Base-by-base conservation (phyloP, 2,797 vertebrate species). In the Gymnothorax reevesii region DNA sequence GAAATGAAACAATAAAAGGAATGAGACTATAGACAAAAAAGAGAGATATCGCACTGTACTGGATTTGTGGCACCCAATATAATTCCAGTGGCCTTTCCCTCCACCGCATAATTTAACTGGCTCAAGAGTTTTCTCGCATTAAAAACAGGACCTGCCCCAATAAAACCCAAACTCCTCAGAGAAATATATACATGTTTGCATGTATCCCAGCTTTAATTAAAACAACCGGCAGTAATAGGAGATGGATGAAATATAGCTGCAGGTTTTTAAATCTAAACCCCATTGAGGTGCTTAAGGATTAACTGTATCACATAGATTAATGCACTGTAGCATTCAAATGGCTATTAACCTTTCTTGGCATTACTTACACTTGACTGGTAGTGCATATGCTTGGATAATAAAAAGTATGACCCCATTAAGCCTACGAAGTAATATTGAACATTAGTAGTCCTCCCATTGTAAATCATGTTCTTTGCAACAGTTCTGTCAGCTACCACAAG, bases 71-170 rank as follows among this genome's bases (percentile, higher is more conserved):
- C 87, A 87, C 73, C 73, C 88, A 87, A 88, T 87, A 69, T 69
- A 59, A 84, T 87, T 88, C 88, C 71, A 64, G 79, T 85, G 64
- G 87, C 88, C 88, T 89, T 84, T 54, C 10, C 62, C 69, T 75
- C 54, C 75, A 86, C 86, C 88, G 88, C 88, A 88, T 91, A 88
- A 86, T 84, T 52, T 57, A 66, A 42, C 66, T 82, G 83, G 90
- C 87, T 89, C 85, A 89, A 90, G 88, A 52, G 82, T 86, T 87
- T 89, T 89, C 86, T 88, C 84, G 86, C 77, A 7, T 55, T 17
- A 22, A 54, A 54, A n/a, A 17, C 12, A 55, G 25, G 33, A 42
- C 3, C 20, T 13, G 20, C 17, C 52, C 52, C 22, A 9, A 80
- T 22, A 80, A 55, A 80, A 55, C 52, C 49, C n/a, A 52, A 55